A percentile compares a stretch with the other conserved stretches of the same genome.
These are phyloP conservation scores for Ornithoptera priamus DNA, from an alignment of 2,888 invertebrate genomes.

Conservation along the genomic window DNA sequence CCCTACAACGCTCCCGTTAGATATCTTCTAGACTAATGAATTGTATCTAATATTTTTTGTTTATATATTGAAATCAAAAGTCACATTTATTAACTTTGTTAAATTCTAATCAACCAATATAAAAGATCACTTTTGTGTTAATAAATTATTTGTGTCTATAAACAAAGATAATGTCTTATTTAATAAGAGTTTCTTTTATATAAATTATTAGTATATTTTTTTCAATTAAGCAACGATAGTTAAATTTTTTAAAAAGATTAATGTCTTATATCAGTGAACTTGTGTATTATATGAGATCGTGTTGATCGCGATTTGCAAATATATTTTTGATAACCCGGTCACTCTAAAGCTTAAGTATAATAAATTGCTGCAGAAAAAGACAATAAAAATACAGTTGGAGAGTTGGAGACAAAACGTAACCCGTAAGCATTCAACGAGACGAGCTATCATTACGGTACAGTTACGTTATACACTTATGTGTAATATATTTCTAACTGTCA, in stretches of 20 bases:
- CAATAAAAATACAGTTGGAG: slow-evolving; percentile 20
- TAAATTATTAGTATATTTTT: too few relatives aligned
- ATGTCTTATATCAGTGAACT: background rate
- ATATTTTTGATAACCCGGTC: background rate
- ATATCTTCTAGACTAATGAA: background rate
- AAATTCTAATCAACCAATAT: too few relatives aligned
- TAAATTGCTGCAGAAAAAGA: background rate
- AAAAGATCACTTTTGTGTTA: too few relatives aligned
- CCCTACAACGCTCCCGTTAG: too few relatives aligned
- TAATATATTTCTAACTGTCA: slow-evolving; percentile 69
- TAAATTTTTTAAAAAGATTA: too few relatives aligned
- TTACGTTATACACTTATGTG: slow-evolving; percentile 48
- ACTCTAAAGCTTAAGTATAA: background rate
- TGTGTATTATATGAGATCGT: background rate
- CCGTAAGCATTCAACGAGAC: slow-evolving; percentile 61
- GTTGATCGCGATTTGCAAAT: background rate
- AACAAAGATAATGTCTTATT: too few relatives aligned
- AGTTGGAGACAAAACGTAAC: slow-evolving; percentile 34
- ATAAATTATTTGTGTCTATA: too few relatives aligned
- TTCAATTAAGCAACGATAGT: too few relatives aligned
- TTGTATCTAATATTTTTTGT: too few relatives aligned
- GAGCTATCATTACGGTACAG: slow-evolving; percentile 62
- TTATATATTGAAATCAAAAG: too few relatives aligned
- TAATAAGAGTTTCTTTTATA: too few relatives aligned
- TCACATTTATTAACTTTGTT: too few relatives aligned